These are phyloP conservation scores for Squalus acanthias DNA, from an alignment of 2,797 vertebrate species.

Conservation along the genomic window DNA sequence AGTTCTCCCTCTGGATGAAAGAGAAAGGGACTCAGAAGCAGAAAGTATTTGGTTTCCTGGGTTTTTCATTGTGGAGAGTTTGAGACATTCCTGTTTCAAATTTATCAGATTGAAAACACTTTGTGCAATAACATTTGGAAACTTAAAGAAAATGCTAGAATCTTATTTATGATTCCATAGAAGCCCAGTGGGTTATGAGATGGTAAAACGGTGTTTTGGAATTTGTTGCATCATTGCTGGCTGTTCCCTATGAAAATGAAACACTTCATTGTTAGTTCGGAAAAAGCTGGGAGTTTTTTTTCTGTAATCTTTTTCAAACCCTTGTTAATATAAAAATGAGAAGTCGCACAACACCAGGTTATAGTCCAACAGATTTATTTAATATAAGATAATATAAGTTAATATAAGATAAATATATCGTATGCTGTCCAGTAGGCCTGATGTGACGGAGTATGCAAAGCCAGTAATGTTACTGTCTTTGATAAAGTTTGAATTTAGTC, in stretches of 20 bases:
- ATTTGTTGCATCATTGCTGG: background rate
- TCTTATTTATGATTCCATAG: background rate
- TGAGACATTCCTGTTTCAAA: background rate
- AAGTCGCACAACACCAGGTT: too few relatives aligned
- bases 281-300: background rate
- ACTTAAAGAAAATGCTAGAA: background rate
- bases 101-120: background rate
- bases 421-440: background rate
- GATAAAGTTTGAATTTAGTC: background rate
- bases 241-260: background rate
- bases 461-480: background rate
- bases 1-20: background rate
- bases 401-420: background rate
- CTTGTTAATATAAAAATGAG: background rate
- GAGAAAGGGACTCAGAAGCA: background rate
- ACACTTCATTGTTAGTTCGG: background rate
- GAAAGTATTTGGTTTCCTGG: background rate
- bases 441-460: background rate
- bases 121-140: background rate
- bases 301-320: background rate
- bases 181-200: background rate
- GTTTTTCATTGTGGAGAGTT: background rate
- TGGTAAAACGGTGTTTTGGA: background rate
- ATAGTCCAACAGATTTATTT: background rate
- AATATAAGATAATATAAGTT: background rate